Base-by-base conservation (phyloP, 2,113 vertebrate species). In the Cavia porcellus region DNA sequence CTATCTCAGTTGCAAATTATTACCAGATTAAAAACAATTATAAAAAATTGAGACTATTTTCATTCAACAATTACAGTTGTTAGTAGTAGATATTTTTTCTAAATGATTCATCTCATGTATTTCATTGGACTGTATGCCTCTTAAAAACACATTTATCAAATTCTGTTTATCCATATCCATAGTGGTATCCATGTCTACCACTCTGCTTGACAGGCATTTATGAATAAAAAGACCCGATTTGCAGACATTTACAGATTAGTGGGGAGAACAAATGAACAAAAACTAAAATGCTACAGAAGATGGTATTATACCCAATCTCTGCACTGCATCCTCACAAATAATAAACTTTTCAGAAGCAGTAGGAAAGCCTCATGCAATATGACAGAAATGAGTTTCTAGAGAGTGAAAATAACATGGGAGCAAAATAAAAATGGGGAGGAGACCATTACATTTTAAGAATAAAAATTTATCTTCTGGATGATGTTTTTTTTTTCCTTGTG, bases 31-130 rank as follows among this genome's bases (percentile, higher is more conserved):
- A 95, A 80, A 81, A 5, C 25, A 77, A 85, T 68, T 82, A 38
- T 72, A 88, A 95, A 95, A 64, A 88, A 32, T 47, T n/a, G 77
- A 86, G 45, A 79, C 15, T 59, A 19, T 94, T 95, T 96, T 50
- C 70, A 83, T 83, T 86, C 66, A 89, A 66, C 68, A 50, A 75
- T 28, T 57, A 62, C 79, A 61, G 45, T 74, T 59, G 62, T 42
- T 89, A 47, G 12, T 64, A 62, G 57, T 84, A 45, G 45, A 75
- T 70, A 47, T 22, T 86, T 82, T 28, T 55, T 42, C 83, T 68
- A 30, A 70, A 22, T 84, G 87, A 92, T 42, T n/a, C 30, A 42
- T n/a, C 80, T 84, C 32, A 17, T 35, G 13, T 4, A 77, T 96
- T 70, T 96, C 86, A 82, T 80, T 35, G 19, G 64, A 74, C 35